phyloP scores from a whole-genome alignment of 2,797 vertebrate genomes.

The Xenopus petersii region DNA sequence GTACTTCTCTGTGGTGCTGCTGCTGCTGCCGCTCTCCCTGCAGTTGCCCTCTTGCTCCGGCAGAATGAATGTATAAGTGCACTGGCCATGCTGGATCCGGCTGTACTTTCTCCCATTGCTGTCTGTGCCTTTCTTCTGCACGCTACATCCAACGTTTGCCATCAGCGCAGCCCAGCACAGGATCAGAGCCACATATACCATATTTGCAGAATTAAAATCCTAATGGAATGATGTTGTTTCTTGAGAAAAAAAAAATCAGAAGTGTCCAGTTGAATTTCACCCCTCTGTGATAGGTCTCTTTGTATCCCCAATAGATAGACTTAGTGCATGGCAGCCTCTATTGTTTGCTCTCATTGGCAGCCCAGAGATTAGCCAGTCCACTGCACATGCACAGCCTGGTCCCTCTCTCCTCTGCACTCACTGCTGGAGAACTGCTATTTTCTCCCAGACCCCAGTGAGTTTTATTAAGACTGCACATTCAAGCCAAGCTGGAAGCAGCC shows the following conservation, averaged over 20 bases:
- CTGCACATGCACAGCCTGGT: constrained; percentile 70
- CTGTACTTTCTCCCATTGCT: constrained; percentile 78
- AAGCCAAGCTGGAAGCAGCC: constrained; percentile 84
- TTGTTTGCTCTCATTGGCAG: constrained; percentile 70
- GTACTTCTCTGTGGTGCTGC: constrained; percentile 67
- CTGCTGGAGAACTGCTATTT: constrained; percentile 74
- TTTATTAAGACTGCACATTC: constrained; percentile 80
- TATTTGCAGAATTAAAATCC: constrained; percentile 49
- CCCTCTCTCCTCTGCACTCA: constrained; percentile 67
- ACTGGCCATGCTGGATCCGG: constrained; percentile 91
- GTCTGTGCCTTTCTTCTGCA: constrained; percentile 76
- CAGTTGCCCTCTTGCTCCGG: constrained; percentile 87
- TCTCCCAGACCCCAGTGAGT: constrained; percentile 74
- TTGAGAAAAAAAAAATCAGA: constrained; percentile 39
- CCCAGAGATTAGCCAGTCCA: constrained; percentile 69
- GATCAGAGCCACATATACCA: constrained; percentile 76
- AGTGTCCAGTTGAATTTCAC: constrained; percentile 51
- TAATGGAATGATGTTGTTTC: neutral
- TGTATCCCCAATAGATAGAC: constrained; percentile 68
- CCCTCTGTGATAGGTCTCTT: constrained; percentile 60
- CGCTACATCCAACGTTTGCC: constrained; percentile 70
- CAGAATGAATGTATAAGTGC: constrained; percentile 96
- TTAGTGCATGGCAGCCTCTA: constrained; percentile 74
- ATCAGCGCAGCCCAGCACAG: constrained; percentile 75
- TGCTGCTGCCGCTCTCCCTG: constrained; percentile 60